Evolutionary conservation across 2,113 vertebrate species (phyloP), one percentile per base, ranked within the genome.

Genomic region (Meleagris gallopavo): DNA sequence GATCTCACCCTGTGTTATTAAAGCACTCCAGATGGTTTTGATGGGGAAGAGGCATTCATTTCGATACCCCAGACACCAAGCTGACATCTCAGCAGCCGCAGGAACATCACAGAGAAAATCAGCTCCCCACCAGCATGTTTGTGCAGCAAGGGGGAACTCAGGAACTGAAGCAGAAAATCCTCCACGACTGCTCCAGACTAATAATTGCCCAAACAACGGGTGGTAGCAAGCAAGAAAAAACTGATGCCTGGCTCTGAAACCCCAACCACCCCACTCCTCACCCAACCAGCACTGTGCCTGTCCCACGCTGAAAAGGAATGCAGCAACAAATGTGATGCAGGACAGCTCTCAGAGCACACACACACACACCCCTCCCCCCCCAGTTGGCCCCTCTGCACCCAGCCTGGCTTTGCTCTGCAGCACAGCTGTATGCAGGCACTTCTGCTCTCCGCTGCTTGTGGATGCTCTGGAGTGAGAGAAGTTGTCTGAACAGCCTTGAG

Each of bases 161-260:
- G 80, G 84, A 94, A 92, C 92, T 86, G 91, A 92, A 96, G 90
- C 96, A 95, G 89, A 93, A 95, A 96, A 94, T 77, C 86, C 92
- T 95, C 84, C 60, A 32, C n/a, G 24, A 86, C 92, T 91, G 86
- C 91, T 94, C 67, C 41, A 93, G 92, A 94, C 92, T 95, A 94
- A 92, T 97, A 94, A 96, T 85, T 76, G 91, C 45, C 72, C 92
- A 58, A 92, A 91, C 64, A 1, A 69, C 22, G 40, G 86, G 94
- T 88, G 93, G 93, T 75, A 73, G 66, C 41, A 41, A 32, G 29
- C 55, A 69, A 64, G 41, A 43, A 40, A 54, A 19, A 6, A 92
- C 76, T 3, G 0, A 61, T 30, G 66, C 43, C 12, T 60, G 82
- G 57, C 72, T 94, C 89, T 94, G 66, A 89, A 94, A 91, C 19